phyloP scores from a whole-genome alignment of 2,113 vertebrate species.

The Tautogolabrus adspersus region DNA sequence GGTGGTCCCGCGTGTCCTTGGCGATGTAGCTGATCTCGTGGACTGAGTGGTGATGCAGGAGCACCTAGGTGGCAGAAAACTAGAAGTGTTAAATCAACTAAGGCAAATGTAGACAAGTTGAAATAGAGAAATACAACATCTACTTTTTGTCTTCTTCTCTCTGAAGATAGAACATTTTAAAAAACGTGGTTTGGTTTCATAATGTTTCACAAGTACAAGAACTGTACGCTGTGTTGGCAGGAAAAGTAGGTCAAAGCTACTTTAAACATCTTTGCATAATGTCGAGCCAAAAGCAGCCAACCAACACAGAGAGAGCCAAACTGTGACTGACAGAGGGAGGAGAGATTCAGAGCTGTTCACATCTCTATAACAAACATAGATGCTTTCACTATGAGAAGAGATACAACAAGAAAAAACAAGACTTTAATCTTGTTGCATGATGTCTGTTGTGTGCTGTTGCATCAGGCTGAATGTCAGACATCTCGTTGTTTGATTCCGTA shows the following conservation, averaged over 20 bases:
- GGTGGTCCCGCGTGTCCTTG: constrained; percentile 96
- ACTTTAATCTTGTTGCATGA: background rate
- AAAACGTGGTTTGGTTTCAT: constrained; percentile 16
- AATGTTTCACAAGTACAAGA: background rate
- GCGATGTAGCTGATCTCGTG: constrained; percentile 99
- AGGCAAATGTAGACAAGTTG: background rate
- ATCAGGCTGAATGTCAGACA: background rate
- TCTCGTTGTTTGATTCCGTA: background rate
- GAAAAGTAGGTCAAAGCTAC: constrained; percentile 64
- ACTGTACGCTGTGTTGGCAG: constrained; percentile 30
- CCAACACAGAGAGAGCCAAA: constrained; percentile 34
- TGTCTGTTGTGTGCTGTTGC: constrained; percentile 17
- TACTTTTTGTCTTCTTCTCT: background rate
- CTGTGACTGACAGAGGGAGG: constrained; percentile 22
- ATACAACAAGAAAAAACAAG: background rate
- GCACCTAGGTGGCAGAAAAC: constrained; percentile 80
- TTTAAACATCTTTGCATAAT: constrained; percentile 62
- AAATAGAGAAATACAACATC: background rate
- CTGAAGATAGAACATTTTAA: background rate
- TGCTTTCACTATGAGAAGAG: background rate
- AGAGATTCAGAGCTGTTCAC: constrained; percentile 11
- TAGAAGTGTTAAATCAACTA: background rate
- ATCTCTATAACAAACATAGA: background rate
- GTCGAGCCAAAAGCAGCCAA: constrained; percentile 42
- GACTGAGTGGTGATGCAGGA: constrained; percentile 96